Evolutionary conservation across 2,797 vertebrate genomes (phyloP).

Genomic region (Ataeniobius toweri): DNA sequence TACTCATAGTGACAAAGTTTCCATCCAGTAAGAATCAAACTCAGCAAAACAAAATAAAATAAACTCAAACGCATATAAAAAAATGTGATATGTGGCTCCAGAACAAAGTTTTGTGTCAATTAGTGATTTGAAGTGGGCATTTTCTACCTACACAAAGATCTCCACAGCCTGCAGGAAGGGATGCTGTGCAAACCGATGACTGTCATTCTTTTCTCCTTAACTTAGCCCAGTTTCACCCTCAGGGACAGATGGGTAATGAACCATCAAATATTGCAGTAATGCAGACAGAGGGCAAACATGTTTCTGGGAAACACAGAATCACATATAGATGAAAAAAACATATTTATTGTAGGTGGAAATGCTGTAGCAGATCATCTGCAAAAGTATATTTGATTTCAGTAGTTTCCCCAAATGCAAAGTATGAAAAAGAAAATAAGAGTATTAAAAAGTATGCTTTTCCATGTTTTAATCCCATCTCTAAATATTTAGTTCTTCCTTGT

Average conservation of each 20-base stretch:
- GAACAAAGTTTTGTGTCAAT: not conserved
- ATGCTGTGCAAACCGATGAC: constrained; percentile 43
- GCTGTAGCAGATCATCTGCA: constrained; percentile 5
- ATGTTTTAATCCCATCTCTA: not conserved
- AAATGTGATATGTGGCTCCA: not conserved
- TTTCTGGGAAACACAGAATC: constrained; percentile 35
- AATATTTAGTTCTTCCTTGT: not conserved
- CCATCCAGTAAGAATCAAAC: not conserved
- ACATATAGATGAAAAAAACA: constrained; percentile 10
- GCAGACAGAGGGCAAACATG: constrained; percentile 39
- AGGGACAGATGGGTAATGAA: constrained; percentile 56
- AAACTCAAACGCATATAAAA: not conserved
- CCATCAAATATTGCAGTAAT: constrained; percentile 65
- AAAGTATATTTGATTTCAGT: not conserved
- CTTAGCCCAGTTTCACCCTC: constrained; percentile 32
- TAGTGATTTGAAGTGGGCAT: not conserved
- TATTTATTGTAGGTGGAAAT: constrained; percentile 27
- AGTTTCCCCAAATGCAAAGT: not conserved
- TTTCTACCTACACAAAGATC: not conserved
- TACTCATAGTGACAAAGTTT: not conserved
- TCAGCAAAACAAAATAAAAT: not conserved
- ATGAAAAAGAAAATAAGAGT: not conserved
- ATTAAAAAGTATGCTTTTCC: not conserved
- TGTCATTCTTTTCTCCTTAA: constrained; percentile 50
- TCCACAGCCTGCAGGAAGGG: constrained; percentile 13